Base-by-base conservation (phyloP, 1,140 invertebrate genomes). In the Aculops lycopersici region DNA sequence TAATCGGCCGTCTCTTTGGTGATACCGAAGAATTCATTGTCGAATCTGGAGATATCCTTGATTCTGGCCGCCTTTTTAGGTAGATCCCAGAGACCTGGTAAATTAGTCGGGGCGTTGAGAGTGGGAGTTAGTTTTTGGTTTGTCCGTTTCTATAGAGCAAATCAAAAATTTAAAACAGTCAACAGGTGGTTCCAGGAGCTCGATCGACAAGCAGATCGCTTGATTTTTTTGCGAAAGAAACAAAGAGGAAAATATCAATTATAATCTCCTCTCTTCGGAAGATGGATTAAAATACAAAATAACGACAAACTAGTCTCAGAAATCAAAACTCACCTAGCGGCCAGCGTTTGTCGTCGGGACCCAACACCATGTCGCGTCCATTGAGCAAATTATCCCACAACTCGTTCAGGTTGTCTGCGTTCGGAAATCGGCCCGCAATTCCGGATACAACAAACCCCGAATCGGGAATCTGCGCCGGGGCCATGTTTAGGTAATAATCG, bases 21-120 rank as follows among this genome's bases (percentile, higher is more conserved):
- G 2, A 88, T 75, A 24, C 77, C 74, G 58, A 90, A 90, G 55
- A 84, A 88, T 15, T 71, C 66, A 4, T 77, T 74, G 55, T 90
- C 83, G 39, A 90, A 92, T 48, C 70, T 69, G 21, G 63, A 57
- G 24, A 94, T 48, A 45, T 88, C 71, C 56, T 86, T 88, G 0
- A 95, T 51, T 61, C 86, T 88, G 37, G 83, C 86, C 50, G 67
- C 70, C 44, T 83, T 64, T 37, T 64, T 61, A 12, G 86, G 84
- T 35, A 92, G 52, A 14, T 78, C 81, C 55, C 73, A 67, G 0
- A 83, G 45, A 43, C 66, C 65, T 64, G n/a, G n/a, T 31, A n/a
- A n/a, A n/a, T n/a, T n/a, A n/a, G n/a, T n/a, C n/a, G n/a, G n/a
- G n/a, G n/a, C n/a, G n/a, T n/a, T n/a, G n/a, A n/a, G n/a, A n/a